Evolutionary conservation across 2,797 vertebrate genomes (phyloP), one percentile per base, ranked within the genome.

Genomic region (Tolypeutes matacus): DNA sequence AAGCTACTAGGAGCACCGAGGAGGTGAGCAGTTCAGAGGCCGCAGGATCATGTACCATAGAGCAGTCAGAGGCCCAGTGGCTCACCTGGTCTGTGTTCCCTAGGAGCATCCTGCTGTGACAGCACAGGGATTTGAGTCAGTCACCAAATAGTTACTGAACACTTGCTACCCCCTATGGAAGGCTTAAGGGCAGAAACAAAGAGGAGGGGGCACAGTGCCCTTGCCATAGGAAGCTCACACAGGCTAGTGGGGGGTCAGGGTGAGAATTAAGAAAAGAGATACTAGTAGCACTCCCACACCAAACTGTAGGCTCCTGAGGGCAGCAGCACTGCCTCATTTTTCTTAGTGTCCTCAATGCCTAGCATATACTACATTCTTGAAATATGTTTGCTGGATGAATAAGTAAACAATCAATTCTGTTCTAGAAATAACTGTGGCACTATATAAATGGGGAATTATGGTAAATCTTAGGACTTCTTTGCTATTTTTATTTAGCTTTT

Each of bases 41-140:
- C 62, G 5, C 39, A 58, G 42, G 20, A 42, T 5, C 6, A 3
- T 11, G 5, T 18, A 21, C 34, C 13, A 1, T 10, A 0, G 9
- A 72, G 11, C 31, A 8, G 15, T n/a, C 27, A 31, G 92, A 76
- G 23, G 18, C 21, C 0, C 0, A 0, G 21, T 29, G 7, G 1
- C 60, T 23, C 11, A 1, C 78, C 36, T 34, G 51, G 56, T 62
- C n/a, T 2, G 0, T 12, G 21, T 39, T 21, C 34, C 56, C 84
- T 18, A 27, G 2, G 8, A 93, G 21, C 49, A 23, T 49, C 81
- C 36, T 7, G 0, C 46, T 62, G 17, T 76, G 39, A 34, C 7
- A 51, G 65, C 53, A 25, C 51, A 70, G 85, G 62, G 29, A 18
- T 58, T 81, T 84, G 17, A 85, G n/a, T 69, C 39, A 53, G 31